A percentile compares a stretch with the other conserved stretches of the same genome.
These are phyloP conservation scores for Scopus umbretta DNA, from an alignment of 2,113 vertebrate genomes.

Conservation along the genomic window DNA sequence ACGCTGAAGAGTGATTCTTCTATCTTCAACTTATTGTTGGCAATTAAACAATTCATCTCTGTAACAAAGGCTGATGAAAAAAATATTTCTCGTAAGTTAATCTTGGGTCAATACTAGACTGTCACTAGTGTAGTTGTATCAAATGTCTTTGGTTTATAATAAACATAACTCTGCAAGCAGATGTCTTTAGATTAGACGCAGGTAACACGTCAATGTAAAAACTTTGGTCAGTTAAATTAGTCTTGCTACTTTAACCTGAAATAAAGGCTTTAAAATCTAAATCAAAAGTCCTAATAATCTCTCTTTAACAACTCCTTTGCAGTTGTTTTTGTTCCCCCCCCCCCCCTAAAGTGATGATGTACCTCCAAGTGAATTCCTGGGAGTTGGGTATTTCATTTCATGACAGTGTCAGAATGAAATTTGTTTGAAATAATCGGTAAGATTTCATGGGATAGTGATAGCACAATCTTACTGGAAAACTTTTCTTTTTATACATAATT, in stretches of 20 bases:
- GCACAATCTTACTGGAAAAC: not conserved
- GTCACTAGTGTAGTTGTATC: not conserved
- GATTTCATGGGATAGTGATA: not conserved
- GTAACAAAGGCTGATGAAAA: not conserved
- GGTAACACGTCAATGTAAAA: not conserved
- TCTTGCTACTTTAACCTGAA: not conserved
- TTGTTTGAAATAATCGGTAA: not conserved
- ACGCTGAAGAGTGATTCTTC: not conserved
- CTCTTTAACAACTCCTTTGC: not conserved
- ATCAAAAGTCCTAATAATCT: not conserved
- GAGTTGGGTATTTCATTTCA: not conserved
- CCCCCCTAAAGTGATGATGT: not conserved
- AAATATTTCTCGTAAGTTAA: not conserved
- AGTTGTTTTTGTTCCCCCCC: not conserved
- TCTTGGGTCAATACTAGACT: not conserved
- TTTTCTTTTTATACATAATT: not conserved
- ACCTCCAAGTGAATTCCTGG: not conserved
- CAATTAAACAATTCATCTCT: constrained; percentile 13
- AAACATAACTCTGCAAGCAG: not conserved
- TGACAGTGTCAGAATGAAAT: not conserved
- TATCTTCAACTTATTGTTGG: not conserved
- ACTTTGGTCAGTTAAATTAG: not conserved
- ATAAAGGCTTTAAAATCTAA: not conserved
- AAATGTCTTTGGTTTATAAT: not conserved
- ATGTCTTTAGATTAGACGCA: not conserved